A percentile compares a stretch with the other conserved stretches of the same genome.
Conservation (phyloP, 2,888 invertebrate genomes). For the Athalia rosae region DNA sequence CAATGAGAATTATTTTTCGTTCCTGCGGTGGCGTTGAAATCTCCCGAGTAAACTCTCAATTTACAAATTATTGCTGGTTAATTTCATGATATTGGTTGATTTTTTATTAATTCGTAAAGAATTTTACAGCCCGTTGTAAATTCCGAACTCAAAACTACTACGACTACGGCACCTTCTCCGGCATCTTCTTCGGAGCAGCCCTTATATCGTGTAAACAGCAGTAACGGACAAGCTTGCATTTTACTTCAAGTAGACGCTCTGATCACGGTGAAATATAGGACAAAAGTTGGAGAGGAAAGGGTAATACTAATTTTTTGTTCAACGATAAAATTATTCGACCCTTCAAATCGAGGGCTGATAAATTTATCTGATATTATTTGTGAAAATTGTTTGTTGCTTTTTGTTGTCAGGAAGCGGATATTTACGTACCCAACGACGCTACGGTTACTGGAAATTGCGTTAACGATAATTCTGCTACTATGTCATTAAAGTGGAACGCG, state of each 20-base stretch:
- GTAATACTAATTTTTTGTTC: conserved; percentile 57
- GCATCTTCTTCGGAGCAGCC: conserved; percentile 69
- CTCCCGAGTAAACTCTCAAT: no score
- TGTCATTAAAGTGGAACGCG: conserved; percentile 85
- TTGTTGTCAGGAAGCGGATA: conserved; percentile 79
- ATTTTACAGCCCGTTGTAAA: conserved; percentile 55
- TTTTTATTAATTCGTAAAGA: conserved; percentile 11
- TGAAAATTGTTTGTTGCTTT: neutral
- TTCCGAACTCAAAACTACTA: conserved; percentile 58
- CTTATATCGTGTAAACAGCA: conserved; percentile 81
- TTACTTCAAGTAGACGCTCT: conserved; percentile 86
- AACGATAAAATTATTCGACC: neutral
- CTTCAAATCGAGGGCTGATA: neutral
- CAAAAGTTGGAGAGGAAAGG: conserved; percentile 79
- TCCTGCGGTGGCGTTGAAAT: no score
- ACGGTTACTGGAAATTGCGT: conserved; percentile 84
- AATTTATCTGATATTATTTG: no score
- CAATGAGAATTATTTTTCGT: no score
- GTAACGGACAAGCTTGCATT: conserved; percentile 86
- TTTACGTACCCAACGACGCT: conserved; percentile 85
- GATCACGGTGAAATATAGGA: conserved; percentile 81
- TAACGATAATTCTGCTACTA: conserved; percentile 82
- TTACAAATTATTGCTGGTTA: neutral
- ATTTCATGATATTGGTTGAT: neutral
- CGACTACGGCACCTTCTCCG: conserved; percentile 70